A percentile compares a stretch with the other conserved stretches of the same genome.
These are phyloP conservation scores for Sardinella longiceps DNA, from an alignment of 2,797 vertebrate genomes.

Conservation along the genomic window DNA sequence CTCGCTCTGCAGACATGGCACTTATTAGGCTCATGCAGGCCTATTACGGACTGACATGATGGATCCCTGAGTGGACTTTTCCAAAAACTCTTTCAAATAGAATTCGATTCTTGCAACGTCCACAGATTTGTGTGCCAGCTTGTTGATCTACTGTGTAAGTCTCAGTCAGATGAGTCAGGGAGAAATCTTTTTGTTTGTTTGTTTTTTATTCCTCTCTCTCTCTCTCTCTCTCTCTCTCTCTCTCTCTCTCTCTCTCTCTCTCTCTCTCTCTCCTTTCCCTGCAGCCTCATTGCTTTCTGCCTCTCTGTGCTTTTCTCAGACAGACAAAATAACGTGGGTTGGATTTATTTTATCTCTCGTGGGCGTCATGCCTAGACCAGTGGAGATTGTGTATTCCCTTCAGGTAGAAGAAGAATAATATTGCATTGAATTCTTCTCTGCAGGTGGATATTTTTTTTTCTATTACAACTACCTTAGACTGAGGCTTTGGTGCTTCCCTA, in stretches of 20 bases:
- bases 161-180: conserved; percentile 3
- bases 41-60: background rate
- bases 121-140: background rate
- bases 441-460: background rate
- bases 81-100: background rate
- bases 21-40: background rate
- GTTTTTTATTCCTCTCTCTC: no score
- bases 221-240: no score
- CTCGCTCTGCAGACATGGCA: background rate
- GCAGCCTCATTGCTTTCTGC: background rate
- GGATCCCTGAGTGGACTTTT: background rate
- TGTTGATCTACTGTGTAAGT: background rate
- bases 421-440: background rate
- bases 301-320: conserved; percentile 1
- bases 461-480: background rate
- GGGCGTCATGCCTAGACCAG: background rate
- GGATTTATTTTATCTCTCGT: background rate
- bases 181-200: background rate
- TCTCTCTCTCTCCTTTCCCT: no score
- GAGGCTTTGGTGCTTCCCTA: background rate
- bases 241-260: no score
- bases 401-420: background rate
- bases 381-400: background rate
- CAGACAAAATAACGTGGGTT: conserved; percentile 7
- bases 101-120: background rate